Evolutionary conservation across 2,888 invertebrate species (phyloP).

Genomic region (Zygaena filipendulae): DNA sequence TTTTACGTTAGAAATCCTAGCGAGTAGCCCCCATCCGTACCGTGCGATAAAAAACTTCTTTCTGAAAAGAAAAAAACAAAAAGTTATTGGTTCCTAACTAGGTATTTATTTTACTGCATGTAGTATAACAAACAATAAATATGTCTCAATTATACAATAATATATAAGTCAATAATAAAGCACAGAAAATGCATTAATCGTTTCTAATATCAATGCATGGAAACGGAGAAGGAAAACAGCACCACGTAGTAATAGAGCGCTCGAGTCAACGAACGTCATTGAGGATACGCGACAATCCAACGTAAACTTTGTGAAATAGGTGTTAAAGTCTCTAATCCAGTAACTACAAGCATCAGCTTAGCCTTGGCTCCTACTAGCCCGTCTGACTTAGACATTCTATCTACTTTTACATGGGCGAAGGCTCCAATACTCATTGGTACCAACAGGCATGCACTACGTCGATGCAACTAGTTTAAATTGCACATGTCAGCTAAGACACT

Average conservation of each 20-base stretch:
- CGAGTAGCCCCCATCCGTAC: too few species aligned
- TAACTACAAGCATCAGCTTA: conserved; percentile 37
- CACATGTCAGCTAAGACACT: conserved; percentile 23
- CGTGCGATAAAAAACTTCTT: too few species aligned
- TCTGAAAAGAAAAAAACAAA: too few species aligned
- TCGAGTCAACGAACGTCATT: conserved; percentile 68
- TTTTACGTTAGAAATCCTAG: too few species aligned
- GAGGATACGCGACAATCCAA: conserved; percentile 28
- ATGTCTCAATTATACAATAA: too few species aligned
- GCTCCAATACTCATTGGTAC: conserved; percentile 47
- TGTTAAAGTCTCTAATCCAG: conserved; percentile 30
- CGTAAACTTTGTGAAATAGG: conserved; percentile 21
- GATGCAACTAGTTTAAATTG: conserved; percentile 35
- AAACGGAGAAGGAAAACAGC: conserved; percentile 68
- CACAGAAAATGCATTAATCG: conserved; percentile 39
- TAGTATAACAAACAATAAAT: too few species aligned
- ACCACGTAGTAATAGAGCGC: conserved; percentile 62
- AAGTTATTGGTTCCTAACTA: too few species aligned
- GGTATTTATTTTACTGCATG: too few species aligned
- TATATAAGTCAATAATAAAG: too few species aligned
- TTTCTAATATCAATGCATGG: conserved; percentile 66
- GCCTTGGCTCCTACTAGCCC: conserved; percentile 68
- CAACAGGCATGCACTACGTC: conserved; percentile 33
- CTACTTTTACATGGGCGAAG: conserved; percentile 66
- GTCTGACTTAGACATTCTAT: conserved; percentile 70